These are phyloP conservation scores for Drosophila repletoides DNA, from an alignment of 1,140 invertebrate genomes.

Conservation along the genomic window DNA sequence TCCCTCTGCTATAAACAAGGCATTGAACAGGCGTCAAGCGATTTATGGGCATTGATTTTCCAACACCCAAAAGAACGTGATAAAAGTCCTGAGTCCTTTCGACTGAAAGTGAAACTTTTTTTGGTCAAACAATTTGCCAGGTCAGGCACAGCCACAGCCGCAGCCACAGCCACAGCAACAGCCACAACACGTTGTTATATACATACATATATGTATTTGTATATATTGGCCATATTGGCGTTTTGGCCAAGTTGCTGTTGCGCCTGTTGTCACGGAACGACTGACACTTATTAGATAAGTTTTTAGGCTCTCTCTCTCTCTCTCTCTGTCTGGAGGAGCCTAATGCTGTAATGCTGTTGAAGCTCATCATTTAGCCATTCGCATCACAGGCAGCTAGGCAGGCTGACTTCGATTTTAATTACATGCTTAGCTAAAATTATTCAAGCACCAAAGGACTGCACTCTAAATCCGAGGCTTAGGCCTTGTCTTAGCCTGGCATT, in stretches of 20 bases:
- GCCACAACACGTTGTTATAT: slow-evolving; percentile 53
- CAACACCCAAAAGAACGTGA: slow-evolving; percentile 42
- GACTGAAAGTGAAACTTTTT: slow-evolving; percentile 61
- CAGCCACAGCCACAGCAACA: no score
- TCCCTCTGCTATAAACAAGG: slow-evolving; percentile 65
- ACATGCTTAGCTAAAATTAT: slow-evolving; percentile 60
- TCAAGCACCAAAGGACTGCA: slow-evolving; percentile 24
- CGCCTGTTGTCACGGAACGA: slow-evolving; percentile 24
- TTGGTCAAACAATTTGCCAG: slow-evolving; percentile 25
- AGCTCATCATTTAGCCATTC: slow-evolving; percentile 68
- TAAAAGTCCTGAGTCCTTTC: slow-evolving; percentile 35
- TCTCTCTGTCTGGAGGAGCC: neutral
- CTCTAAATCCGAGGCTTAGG: slow-evolving; percentile 57
- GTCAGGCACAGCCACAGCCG: no score
- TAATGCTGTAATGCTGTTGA: neutral
- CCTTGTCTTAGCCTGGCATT: slow-evolving; percentile 70
- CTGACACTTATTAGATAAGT: slow-evolving; percentile 79
- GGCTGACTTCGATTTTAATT: slow-evolving; percentile 60
- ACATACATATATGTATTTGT: no score
- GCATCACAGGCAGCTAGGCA: no score
- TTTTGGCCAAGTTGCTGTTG: slow-evolving; percentile 10
- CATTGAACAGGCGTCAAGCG: slow-evolving; percentile 29
- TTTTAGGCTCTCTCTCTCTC: no score
- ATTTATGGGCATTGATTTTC: slow-evolving; percentile 74
- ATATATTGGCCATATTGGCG: slow-evolving; percentile 12